phyloP scores from a whole-genome alignment of 2,113 vertebrate species.

The Burhinus oedicnemus region DNA sequence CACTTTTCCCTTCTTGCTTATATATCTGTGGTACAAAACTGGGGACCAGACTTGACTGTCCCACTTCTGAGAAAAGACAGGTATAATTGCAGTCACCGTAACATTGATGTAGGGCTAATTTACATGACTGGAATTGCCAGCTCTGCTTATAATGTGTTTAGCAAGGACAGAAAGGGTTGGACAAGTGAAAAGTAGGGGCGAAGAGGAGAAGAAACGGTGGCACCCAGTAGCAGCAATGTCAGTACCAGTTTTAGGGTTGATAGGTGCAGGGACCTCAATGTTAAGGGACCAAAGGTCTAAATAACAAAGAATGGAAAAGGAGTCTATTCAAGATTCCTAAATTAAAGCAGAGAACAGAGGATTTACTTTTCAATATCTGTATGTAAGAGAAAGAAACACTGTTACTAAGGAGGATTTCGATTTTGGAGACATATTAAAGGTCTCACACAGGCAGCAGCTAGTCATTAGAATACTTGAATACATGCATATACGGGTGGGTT shows the following conservation, averaged over 20 bases:
- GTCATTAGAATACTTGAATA: neutral
- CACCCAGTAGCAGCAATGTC: neutral
- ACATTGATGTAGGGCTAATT: neutral
- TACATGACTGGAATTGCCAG: neutral
- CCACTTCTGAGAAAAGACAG: neutral
- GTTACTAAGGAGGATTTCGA: neutral
- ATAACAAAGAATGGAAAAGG: neutral
- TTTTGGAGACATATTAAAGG: conserved; percentile 1
- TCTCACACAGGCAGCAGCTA: neutral
- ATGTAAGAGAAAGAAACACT: neutral
- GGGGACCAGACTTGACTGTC: neutral
- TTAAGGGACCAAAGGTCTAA: neutral
- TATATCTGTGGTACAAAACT: neutral
- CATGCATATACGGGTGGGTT: neutral
- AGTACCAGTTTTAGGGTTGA: neutral
- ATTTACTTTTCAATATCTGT: neutral
- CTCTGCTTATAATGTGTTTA: neutral
- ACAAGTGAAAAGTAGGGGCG: neutral
- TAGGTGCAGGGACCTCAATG: neutral
- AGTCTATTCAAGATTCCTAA: neutral
- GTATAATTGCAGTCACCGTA: neutral
- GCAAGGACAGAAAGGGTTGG: neutral
- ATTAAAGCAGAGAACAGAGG: neutral
- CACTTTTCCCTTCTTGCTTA: neutral
- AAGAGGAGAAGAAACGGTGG: neutral